Evolutionary conservation across 2,888 invertebrate species (phyloP), one percentile per base, ranked within the genome.

Genomic region (Chouioia cunea): DNA sequence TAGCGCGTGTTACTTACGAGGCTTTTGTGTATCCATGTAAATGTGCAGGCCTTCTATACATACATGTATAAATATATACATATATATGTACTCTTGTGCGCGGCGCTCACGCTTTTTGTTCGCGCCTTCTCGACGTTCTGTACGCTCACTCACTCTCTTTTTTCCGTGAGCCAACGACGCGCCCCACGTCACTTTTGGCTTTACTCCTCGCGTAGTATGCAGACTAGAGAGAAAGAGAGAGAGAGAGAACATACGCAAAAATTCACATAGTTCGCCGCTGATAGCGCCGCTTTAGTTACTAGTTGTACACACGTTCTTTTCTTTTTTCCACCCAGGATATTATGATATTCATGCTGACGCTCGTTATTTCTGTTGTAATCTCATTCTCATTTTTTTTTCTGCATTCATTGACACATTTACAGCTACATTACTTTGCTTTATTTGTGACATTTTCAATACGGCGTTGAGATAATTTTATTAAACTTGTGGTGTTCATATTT

Each of bases 11-110:
- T 73, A 76, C 65, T 74, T 71, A 73, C 56, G 68, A 65, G 70
- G 65, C 74, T 75, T 75, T 76, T 74, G 73, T 73, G 70, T 76
- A 75, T 75, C 71, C 75, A 74, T 73, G 75, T 75, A 75, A 76
- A 75, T 75, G 58, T 53, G 72, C 73, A 73, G 75, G 71, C 50
- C 65, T 65, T 71, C 56, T 48, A n/a, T n/a, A n/a, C n/a, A n/a
- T n/a, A 12, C 36, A 10, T 36, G 36, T 36, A 10, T 36, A 27
- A 4, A 27, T 27, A 6, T 27, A 27, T n/a, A n/a, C n/a, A n/a
- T n/a, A n/a, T n/a, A n/a, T n/a, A n/a, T n/a, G 36, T 36, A 36
- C 36, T 36, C 36, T 36, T 10, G 36, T 12, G 36, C 36, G 36
- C 36, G 36, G 36, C 36, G 36, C 12, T 36, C 36, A 12, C 36